Evolutionary conservation across 2,888 invertebrate genomes (phyloP), one percentile per base, ranked within the genome.

Genomic region (Labia minor): DNA sequence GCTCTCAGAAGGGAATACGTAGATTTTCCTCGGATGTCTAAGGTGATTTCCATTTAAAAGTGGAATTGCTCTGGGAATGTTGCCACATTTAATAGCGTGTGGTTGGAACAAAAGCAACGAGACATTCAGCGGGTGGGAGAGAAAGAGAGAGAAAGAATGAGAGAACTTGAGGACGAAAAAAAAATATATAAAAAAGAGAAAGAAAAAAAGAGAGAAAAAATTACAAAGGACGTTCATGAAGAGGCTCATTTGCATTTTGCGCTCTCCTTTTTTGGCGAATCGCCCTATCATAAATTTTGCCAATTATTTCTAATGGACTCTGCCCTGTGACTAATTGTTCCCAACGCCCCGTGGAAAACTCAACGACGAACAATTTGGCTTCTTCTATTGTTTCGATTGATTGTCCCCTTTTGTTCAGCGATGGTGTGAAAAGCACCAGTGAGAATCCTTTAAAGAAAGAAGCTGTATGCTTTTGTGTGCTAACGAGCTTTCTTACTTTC

Each of bases 241-340:
- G 26, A 14, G 49, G 14, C 49, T 49, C 49, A 49, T 49, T 49
- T 49, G 49, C 49, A 49, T 49, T 11, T 26, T 11, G 49, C 14
- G 49, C 49, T 49, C 49, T 49, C 49, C 49, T 49, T 16, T 49
- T 49, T 49, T 49, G 49, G 49, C 49, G 49, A 49, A 49, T 49
- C 49, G 49, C 49, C 49, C 49, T 49, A 49, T 49, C 49, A 49
- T 49, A 49, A 49, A 49, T 49, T 49, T 49, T 16, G 16, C 49
- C 49, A 49, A 49, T 49, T 49, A 49, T 49, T 49, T 49, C 49
- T 49, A 49, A 49, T 49, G n/a, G 49, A 49, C 49, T 49, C 16
- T 49, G n/a, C 49, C 49, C 49, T 49, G 49, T 49, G 49, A 49
- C 49, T 49, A 49, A 49, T 49, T 49, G 49, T 49, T 49, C 49